These are phyloP conservation scores for Pogonomyrmex barbatus DNA, from an alignment of 1,140 invertebrate genomes.

Conservation along the genomic window DNA sequence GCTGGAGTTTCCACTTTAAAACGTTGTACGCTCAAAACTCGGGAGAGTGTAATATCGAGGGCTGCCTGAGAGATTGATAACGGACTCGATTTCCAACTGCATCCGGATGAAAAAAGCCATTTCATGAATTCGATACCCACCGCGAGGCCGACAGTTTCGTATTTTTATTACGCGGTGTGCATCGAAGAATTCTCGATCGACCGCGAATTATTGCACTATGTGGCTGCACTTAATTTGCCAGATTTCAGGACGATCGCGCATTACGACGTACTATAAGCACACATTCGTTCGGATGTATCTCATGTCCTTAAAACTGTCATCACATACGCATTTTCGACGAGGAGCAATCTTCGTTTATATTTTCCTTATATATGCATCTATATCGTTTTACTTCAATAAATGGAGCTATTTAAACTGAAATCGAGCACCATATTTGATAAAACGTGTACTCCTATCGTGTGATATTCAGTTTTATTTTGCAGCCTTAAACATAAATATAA, in stretches of 20 bases:
- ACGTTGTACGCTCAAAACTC: conserved; percentile 76
- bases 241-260: conserved; percentile 16
- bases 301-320: background rate
- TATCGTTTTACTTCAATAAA: background rate
- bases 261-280: background rate
- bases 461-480: background rate
- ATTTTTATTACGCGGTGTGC: conserved; percentile 49
- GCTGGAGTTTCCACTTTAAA: conserved; percentile 70
- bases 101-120: conserved; percentile 76
- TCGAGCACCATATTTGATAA: background rate
- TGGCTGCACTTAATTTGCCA: conserved; percentile 34
- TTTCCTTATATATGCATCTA: background rate
- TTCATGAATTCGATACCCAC: conserved; percentile 71
- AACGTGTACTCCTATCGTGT: background rate
- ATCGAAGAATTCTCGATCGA: conserved; percentile 29
- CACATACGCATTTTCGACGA: background rate
- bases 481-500: background rate
- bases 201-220: background rate
- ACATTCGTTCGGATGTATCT: background rate
- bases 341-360: background rate
- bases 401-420: background rate
- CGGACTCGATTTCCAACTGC: conserved; percentile 60
- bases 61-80: conserved; percentile 53
- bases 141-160: conserved; percentile 12
- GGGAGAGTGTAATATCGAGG: conserved; percentile 71